Conservation (phyloP, 2,888 invertebrate species). For the Aspidapion aeneum region DNA sequence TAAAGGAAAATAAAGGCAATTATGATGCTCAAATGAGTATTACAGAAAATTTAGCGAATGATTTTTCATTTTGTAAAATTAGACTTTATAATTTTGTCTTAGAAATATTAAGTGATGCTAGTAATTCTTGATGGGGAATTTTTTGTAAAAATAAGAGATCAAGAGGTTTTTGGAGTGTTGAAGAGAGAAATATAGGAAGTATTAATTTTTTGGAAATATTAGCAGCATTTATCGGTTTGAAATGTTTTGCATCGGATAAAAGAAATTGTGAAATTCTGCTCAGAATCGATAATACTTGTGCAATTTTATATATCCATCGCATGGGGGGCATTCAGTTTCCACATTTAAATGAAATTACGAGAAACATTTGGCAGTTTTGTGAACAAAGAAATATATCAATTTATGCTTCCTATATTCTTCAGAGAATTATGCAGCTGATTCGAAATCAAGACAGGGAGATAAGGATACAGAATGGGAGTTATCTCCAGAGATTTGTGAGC, state of each 20-base stretch:
- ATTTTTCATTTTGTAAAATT: not conserved
- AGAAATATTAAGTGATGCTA: conserved; percentile 22
- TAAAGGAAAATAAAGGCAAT: not conserved
- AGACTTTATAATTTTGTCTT: conserved; percentile 8
- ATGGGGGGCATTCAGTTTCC: conserved; percentile 21
- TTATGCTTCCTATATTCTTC: too few species aligned
- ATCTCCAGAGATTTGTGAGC: too few species aligned
- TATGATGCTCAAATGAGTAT: not conserved
- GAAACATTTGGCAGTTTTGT: conserved; percentile 24
- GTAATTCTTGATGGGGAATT: conserved; percentile 17
- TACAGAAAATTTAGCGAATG: not conserved
- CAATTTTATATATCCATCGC: conserved; percentile 22
- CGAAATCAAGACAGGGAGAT: too few species aligned
- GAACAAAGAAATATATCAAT: conserved; percentile 21
- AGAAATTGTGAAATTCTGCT: conserved; percentile 17
- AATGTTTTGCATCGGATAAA: conserved; percentile 17
- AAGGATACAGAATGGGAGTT: too few species aligned
- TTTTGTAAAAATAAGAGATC: conserved; percentile 11
- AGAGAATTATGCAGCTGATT: too few species aligned
- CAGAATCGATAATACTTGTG: conserved; percentile 22
- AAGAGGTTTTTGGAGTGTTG: conserved; percentile 15
- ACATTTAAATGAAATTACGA: conserved; percentile 10
- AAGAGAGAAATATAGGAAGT: conserved; percentile 10
- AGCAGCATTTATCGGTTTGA: conserved; percentile 17
- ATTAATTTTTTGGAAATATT: conserved; percentile 22